Conservation (phyloP, 2,113 vertebrate genomes). For the Bufo gargarizans region DNA sequence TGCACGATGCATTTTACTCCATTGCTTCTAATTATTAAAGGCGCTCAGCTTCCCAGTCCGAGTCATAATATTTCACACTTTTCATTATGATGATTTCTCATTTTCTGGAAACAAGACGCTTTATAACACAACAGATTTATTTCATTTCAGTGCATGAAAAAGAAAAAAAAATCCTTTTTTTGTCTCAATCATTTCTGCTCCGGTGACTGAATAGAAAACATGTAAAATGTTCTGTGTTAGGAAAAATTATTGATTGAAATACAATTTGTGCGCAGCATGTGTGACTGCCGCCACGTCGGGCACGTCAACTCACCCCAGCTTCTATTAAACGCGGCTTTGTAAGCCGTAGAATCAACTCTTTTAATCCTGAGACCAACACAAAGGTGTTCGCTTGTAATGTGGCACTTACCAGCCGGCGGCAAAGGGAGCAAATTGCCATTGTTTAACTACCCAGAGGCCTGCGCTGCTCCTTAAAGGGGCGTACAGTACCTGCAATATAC, state of each 20-base stretch:
- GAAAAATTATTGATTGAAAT: constrained; percentile 34
- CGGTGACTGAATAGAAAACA: constrained; percentile 22
- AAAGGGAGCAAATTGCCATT: neutral
- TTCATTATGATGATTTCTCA: neutral
- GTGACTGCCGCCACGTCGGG: constrained; percentile 1
- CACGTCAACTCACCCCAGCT: neutral
- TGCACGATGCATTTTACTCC: neutral
- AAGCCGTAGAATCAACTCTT: neutral
- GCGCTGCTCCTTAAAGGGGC: neutral
- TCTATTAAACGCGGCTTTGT: neutral
- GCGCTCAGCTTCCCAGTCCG: neutral
- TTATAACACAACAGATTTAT: constrained; percentile 23
- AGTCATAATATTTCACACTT: neutral
- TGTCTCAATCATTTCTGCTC: constrained; percentile 30
- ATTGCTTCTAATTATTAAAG: neutral
- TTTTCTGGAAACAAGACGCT: neutral
- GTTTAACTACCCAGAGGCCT: neutral
- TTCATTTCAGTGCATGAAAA: neutral
- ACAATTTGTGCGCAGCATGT: constrained; percentile 29
- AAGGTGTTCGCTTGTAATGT: neutral
- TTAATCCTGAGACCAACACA: neutral
- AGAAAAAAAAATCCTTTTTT: neutral
- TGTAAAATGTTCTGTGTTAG: constrained; percentile 30
- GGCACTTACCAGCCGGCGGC: neutral
- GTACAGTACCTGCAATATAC: too few relatives aligned